Evolutionary conservation across 1,140 invertebrate species (phyloP), one percentile per base, ranked within the genome.

Genomic region (Macrobrachium rosenbergii): DNA sequence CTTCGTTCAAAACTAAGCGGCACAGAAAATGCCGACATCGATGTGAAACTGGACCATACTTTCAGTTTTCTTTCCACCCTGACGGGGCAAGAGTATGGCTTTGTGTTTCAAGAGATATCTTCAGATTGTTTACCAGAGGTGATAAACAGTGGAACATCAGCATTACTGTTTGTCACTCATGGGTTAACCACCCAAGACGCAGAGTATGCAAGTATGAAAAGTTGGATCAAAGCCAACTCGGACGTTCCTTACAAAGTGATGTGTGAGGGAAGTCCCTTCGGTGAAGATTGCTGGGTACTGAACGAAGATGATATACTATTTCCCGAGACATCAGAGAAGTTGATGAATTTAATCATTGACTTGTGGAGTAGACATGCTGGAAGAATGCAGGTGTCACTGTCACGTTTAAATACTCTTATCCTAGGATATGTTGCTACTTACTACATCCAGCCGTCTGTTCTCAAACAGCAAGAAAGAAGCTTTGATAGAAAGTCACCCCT

Each of bases 31-130:
- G 37, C 12, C 12, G 37, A 43, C 19, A 37, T 82, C 19, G 14
- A 76, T 23, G 28, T 63, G 59, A 43, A 62, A 14, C 37, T 81
- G 1, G 19, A 81, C n/a, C 23, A 45, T 62, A 72, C 23, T 77
- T 82, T 76, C 17, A 81, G 78, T 23, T 72, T 87, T 60, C 21
- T 81, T 17, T 87, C 85, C 5, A 80, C 37, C 60, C 59, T 64
- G 21, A 87, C 52, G n/a, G 85, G 85, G 11, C 16, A 81, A 28
- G 85, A 87, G 69, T 82, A 87, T 75, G 78, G 67, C 8, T 87
- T 78, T 52, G 78, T 73, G 2, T 21, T 87, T 21, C 23, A 12
- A 16, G 85, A 87, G 52, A 21, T 75, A 7, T 63, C 28, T 0
- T 52, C 63, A 8, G 12, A 73, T 23, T 12, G 58, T 17, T 11